phyloP scores from a whole-genome alignment of 2,797 vertebrate species.

The Spinibarbus caldwelli region DNA sequence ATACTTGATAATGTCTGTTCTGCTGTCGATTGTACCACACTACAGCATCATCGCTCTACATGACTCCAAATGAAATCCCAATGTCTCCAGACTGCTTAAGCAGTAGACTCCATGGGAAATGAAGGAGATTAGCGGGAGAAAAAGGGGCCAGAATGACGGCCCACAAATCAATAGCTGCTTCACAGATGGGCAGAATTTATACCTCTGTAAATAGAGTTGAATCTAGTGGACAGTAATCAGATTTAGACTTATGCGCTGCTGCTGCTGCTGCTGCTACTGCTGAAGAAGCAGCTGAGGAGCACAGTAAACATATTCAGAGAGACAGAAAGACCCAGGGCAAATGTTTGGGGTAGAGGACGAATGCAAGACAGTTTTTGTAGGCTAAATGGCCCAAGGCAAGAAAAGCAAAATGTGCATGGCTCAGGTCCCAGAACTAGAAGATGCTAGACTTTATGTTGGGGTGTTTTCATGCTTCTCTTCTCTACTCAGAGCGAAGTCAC shows the following conservation, averaged over 20 bases:
- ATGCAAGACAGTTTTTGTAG: slow-evolving; percentile 15
- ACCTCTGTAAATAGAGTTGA: slow-evolving; percentile 32
- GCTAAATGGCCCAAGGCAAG: slow-evolving; percentile 1
- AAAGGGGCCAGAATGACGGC: slow-evolving; percentile 33
- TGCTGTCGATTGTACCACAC: slow-evolving; percentile 15
- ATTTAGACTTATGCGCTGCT: slow-evolving; percentile 35
- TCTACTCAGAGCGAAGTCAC: slow-evolving; percentile 20
- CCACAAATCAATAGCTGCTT: slow-evolving; percentile 49
- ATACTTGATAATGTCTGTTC: slow-evolving; percentile 16
- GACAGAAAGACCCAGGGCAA: slow-evolving; percentile 11
- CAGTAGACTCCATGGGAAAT: slow-evolving; percentile 42
- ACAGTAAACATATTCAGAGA: not conserved
- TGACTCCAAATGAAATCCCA: slow-evolving; percentile 50
- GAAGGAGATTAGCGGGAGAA: slow-evolving; percentile 45
- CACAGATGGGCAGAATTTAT: slow-evolving; percentile 43
- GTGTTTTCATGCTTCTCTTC: slow-evolving; percentile 2
- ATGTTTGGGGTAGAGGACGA: not conserved
- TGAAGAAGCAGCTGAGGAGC: slow-evolving; percentile 15
- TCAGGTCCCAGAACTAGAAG: slow-evolving; percentile 19
- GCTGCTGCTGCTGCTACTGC: too few species aligned
- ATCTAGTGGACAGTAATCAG: slow-evolving; percentile 47
- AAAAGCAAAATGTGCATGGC: slow-evolving; percentile 15
- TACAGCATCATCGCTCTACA: slow-evolving; percentile 19
- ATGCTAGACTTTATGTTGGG: slow-evolving; percentile 13
- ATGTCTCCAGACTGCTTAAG: slow-evolving; percentile 50